Percentiles rank a stretch among this genome's conserved stretches.
Evolutionary conservation across 2,888 invertebrate species (phyloP).

Genomic region (Hartigia nigra): DNA sequence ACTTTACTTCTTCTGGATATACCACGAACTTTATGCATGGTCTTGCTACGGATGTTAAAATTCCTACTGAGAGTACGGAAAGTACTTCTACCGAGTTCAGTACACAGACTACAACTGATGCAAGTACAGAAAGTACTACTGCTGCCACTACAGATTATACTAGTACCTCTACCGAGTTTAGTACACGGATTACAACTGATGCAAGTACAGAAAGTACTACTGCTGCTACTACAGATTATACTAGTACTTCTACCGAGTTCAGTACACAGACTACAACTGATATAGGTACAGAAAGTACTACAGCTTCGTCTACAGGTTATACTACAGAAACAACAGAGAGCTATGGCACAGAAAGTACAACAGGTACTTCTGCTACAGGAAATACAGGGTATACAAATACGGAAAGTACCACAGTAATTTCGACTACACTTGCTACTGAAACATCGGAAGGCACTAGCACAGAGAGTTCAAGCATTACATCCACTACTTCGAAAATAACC

Average conservation of each 20-base stretch:
- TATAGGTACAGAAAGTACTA: slow-evolving; percentile 10
- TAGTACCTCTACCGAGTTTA: slow-evolving; percentile 1
- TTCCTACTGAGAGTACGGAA: background rate
- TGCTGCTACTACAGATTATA: background rate
- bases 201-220: background rate
- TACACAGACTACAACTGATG: background rate
- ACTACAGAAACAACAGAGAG: slow-evolving; percentile 13
- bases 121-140: background rate
- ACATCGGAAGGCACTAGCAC: slow-evolving; percentile 8
- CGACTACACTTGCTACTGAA: slow-evolving; percentile 8
- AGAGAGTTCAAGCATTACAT: slow-evolving; percentile 12
- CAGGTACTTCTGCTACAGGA: slow-evolving; percentile 19
- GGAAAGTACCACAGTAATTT: slow-evolving; percentile 12
- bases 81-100: slow-evolving; percentile 1
- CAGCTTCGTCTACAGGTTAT: slow-evolving; percentile 15
- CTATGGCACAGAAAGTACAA: slow-evolving; percentile 11
- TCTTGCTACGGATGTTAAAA: background rate
- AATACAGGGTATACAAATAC: slow-evolving; percentile 16
- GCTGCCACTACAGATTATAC: background rate
- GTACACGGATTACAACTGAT: background rate
- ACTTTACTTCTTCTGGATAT: background rate
- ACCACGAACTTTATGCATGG: background rate
- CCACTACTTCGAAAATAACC: slow-evolving; percentile 1
- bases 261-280: slow-evolving; percentile 9
- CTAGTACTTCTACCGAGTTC: slow-evolving; percentile 3